Evolutionary conservation across 2,888 invertebrate species (phyloP), one percentile per base, ranked within the genome.

Genomic region (Zeuzera pyrina): DNA sequence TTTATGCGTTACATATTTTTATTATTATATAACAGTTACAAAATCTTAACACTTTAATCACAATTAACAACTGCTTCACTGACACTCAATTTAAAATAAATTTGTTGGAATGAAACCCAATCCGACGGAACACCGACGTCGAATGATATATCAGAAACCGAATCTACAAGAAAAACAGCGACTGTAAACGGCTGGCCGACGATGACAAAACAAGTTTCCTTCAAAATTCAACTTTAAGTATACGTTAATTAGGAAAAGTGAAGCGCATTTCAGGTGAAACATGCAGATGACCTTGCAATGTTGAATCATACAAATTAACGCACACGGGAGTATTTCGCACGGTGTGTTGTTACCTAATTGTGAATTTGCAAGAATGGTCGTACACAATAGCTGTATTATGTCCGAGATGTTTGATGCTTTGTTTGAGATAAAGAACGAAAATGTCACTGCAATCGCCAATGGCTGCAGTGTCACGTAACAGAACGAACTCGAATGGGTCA

Each of bases 291-390:
- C 60, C 54, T 55, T 55, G 52, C 41, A 30, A 34, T 35, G 40
- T 37, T 23, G 23, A 10, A 5, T 7, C n/a, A 11, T 25, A 25
- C 25, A 12, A n/a, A n/a, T n/a, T 19, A 8, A 19, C 19, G 25
- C 13, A 25, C 13, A n/a, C 16, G 51, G 36, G 35, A 36, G 32
- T 35, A 48, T 55, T 64, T 66, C 56, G 48, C 65, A 61, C 56
- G 50, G 48, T 43, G 61, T 67, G 67, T 62, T 67, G 35, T 54
- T 46, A 51, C 52, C 42, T 60, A 59, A 57, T 65, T 58, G 54
- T 45, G 47, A 55, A 49, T 49, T 50, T 45, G 47, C 49, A 49
- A 50, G 53, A 51, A 52, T 50, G 39, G 43, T 42, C 36, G 41
- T 41, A 30, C 41, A 15, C 24, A 10, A 29, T 39, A 32, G 25